Evolutionary conservation across 1,140 invertebrate genomes (phyloP), one percentile per base, ranked within the genome.

Genomic region (Drosophila yakuba): DNA sequence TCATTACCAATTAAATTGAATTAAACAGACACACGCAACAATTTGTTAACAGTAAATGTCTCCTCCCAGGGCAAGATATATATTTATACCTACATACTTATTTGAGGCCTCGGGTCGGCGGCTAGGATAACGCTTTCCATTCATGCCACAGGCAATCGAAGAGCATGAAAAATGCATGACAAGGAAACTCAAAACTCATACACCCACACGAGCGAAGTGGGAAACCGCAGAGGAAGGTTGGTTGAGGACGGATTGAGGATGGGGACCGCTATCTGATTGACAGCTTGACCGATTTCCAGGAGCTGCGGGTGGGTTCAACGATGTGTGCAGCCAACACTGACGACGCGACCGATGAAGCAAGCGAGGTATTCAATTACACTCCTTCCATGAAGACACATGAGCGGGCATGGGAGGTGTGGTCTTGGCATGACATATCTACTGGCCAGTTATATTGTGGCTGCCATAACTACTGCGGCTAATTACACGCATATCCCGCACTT

Each of bases 1-100:
- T 88, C 83, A 89, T 63, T 89, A 67, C 57, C 86, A 88, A 89
- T 88, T 88, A 88, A 79, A 89, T 69, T 77, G 63, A 89, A 84
- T 63, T 73, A 62, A 79, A 44, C 54, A 47, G 45, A 67, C 41
- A 77, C 76, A 80, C 73, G 68, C 68, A 86, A 88, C 80, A 76
- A 83, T 83, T 89, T 89, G 79, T 88, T 76, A 74, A 61, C 69
- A 69, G 51, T 54, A 59, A 54, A 50, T 20, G 68, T 15, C 50
- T 11, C 51, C 15, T 23, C 4, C 23, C 47, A 50, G 32, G 17
- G 45, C 36, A 8, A 7, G 14, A 14, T 11, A 39, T 62, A 52
- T 57, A 63, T 23, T 73, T 68, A 74, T 66, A 20, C 38, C 38
- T 38, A 25, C 39, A 15, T 55, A 44, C 28, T 45, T 45, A 35